Percentiles rank a stretch among this genome's conserved stretches.
Evolutionary conservation across 1,140 invertebrate species (phyloP).

Genomic region (Cyphomyrmex costatus): DNA sequence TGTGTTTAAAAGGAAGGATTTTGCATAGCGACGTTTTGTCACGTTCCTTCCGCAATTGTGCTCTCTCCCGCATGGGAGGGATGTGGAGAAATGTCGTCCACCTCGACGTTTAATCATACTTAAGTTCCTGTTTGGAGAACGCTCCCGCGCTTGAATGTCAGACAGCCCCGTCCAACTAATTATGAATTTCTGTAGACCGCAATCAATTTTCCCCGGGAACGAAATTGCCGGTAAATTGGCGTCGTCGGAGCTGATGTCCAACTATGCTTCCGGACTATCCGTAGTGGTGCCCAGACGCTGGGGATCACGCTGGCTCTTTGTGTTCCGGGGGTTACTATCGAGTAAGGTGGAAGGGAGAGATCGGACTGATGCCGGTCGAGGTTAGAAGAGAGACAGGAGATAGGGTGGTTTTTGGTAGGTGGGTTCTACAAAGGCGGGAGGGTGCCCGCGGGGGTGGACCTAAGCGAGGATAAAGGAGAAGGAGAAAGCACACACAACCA

Average conservation of each 20-base stretch:
- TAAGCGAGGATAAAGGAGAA: constrained; percentile 87
- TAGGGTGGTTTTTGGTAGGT: constrained; percentile 85
- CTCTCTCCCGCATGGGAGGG: not conserved
- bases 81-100: constrained; percentile 61
- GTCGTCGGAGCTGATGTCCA: constrained; percentile 72
- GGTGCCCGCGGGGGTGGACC: constrained; percentile 83
- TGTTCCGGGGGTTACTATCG: constrained; percentile 74
- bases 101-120: constrained; percentile 73
- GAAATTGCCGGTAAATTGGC: constrained; percentile 77
- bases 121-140: constrained; percentile 64
- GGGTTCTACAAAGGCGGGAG: constrained; percentile 85
- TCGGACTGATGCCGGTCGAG: constrained; percentile 32
- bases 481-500: constrained; percentile 82
- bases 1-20: constrained; percentile 42
- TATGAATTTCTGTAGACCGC: constrained; percentile 76
- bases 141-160: constrained; percentile 65
- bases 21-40: constrained; percentile 46
- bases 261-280: constrained; percentile 75
- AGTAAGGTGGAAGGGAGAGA: constrained; percentile 58
- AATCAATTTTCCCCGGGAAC: constrained; percentile 78
- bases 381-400: constrained; percentile 68
- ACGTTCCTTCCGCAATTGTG: constrained; percentile 55
- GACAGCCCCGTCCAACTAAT: constrained; percentile 73
- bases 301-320: constrained; percentile 75
- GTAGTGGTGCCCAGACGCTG: constrained; percentile 70